Conservation (phyloP, 92 coral and sea anemone genomes). For the Phenganax stokvisi region DNA sequence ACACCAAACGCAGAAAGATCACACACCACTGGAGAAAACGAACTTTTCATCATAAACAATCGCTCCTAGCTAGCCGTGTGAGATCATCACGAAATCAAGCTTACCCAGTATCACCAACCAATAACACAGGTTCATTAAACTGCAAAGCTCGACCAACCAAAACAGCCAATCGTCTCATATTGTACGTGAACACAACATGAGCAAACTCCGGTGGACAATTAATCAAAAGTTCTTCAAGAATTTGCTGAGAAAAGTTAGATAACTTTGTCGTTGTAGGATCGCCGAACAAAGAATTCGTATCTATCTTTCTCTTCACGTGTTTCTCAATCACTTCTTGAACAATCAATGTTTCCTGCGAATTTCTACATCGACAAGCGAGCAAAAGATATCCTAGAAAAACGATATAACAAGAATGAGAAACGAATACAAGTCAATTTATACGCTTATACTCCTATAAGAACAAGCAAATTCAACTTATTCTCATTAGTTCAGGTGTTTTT, state of each 20-base stretch:
- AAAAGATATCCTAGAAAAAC: conserved; percentile 69
- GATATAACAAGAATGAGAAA: background rate
- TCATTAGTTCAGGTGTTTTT: too few species aligned
- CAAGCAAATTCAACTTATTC: background rate
- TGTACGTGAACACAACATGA: conserved; percentile 89
- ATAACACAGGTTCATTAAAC: conserved; percentile 90
- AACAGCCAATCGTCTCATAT: conserved; percentile 83
- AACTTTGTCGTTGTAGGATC: conserved; percentile 39
- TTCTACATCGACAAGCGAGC: conserved; percentile 87
- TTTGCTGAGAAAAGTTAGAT: conserved; percentile 41
- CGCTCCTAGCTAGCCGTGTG: background rate
- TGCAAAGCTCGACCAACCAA: conserved; percentile 80
- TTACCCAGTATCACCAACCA: conserved; percentile 98
- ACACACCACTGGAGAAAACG: background rate
- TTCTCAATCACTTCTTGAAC: conserved; percentile 77
- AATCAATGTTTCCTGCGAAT: conserved; percentile 59
- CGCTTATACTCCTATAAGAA: background rate
- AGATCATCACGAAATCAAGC: background rate
- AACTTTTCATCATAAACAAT: background rate
- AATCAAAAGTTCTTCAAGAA: conserved; percentile 48
- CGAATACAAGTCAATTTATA: background rate
- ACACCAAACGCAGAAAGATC: too few species aligned
- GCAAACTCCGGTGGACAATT: conserved; percentile 56
- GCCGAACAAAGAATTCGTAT: conserved; percentile 58
- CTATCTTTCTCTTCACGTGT: conserved; percentile 68